Evolutionary conservation across 2,888 invertebrate genomes (phyloP), one percentile per base, ranked within the genome.

Genomic region (Isoperla grammatica): DNA sequence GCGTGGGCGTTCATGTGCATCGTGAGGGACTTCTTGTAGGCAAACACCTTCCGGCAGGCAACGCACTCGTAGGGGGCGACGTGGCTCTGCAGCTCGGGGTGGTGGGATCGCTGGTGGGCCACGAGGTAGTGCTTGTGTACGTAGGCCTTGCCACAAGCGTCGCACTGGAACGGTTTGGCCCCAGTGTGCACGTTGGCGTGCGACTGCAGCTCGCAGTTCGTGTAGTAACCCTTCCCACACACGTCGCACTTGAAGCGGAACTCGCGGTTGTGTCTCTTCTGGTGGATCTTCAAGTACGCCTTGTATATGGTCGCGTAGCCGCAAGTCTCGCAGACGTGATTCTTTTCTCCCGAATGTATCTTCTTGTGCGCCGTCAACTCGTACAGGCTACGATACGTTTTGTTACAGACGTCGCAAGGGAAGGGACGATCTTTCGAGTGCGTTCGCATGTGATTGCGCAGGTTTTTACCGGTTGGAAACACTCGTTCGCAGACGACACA

Each of bases 401-500:
- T 65, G 1, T 65, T 64, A 56, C 73, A 72, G 12, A 68, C 65
- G 53, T 48, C 68, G 68, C 69, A 71, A 67, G 37, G 20, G 15
- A 53, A 59, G 2, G 64, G 66, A 37, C 63, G 61, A 2, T 54
- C 46, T n/a, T 57, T 59, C 13, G 57, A 48, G 20, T 67, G 68
- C 2, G 53, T 42, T 11, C 57, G 17, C 54, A 60, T 63, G 54
- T 68, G 67, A 29, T 63, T 62, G 8, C 56, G 54, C 17, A 62
- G 56, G 45, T 59, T 61, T 20, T 59, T 60, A 19, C 46, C 40
- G 9, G 49, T 61, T 6, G 53, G 19, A 29, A 63, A 66, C 9
- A 54, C 20, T 46, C 64, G 64, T 15, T 59, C 58, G 43, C 66
- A 66, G 1, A 61, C 43, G n/a, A 42, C 15, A 60, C 66, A 66